phyloP scores from a whole-genome alignment of 2,113 vertebrate species.

The Platycercus adscitus region DNA sequence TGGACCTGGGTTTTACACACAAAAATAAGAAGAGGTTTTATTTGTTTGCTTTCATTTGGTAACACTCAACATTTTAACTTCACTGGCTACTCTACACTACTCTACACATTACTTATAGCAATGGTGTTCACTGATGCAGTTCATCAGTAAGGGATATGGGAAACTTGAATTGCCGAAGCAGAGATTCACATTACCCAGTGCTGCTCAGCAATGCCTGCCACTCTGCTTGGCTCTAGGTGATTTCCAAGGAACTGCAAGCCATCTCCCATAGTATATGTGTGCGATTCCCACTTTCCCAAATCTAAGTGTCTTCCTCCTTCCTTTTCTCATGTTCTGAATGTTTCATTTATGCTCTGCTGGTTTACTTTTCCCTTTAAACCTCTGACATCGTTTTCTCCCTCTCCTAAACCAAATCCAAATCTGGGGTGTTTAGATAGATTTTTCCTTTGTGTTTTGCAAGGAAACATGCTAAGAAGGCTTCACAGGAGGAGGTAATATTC shows the following conservation, averaged over 20 bases:
- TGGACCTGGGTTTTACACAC: neutral
- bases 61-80: neutral
- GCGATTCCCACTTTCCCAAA: neutral
- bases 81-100: accelerated
- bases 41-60: neutral
- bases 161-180: neutral
- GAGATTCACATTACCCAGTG: neutral
- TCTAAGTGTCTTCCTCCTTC: neutral
- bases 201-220: neutral
- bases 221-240: neutral
- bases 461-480: neutral
- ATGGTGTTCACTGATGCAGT: neutral
- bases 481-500: neutral
- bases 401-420: neutral
- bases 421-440: neutral
- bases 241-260: neutral
- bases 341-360: neutral
- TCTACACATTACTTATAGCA: neutral
- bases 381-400: neutral
- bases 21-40: neutral
- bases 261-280: accelerated
- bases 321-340: neutral
- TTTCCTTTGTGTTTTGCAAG: neutral
- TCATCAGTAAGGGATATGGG: neutral
- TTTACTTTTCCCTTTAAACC: neutral